These are phyloP conservation scores for Zelostemma sp. DNA, from an alignment of 1,140 invertebrate species.

Conservation along the genomic window DNA sequence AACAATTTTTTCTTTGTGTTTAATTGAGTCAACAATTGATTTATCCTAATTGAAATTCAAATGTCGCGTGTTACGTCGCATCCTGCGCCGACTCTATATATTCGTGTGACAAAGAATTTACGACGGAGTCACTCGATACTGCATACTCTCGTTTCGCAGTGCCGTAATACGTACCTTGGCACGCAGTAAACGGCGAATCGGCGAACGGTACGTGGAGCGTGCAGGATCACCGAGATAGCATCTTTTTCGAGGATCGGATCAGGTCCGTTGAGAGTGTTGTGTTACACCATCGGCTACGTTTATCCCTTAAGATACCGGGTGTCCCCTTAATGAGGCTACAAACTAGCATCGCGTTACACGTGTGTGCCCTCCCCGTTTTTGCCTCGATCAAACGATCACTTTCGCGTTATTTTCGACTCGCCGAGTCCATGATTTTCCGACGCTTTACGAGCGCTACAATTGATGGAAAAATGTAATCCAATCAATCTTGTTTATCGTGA, in stretches of 20 bases:
- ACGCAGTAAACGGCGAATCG: constrained; percentile 34
- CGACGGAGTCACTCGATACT: constrained; percentile 40
- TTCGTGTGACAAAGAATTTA: constrained; percentile 43
- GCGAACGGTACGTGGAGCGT: constrained; percentile 33
- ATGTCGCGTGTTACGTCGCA: background rate
- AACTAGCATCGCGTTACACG: constrained; percentile 60
- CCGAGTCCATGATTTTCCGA: too few relatives aligned
- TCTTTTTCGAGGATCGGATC: constrained; percentile 62
- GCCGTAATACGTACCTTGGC: constrained; percentile 26
- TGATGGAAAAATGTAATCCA: too few relatives aligned
- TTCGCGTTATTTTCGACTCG: background rate
- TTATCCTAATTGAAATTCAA: too few relatives aligned
- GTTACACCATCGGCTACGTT: constrained; percentile 62
- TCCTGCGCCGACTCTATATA: constrained; percentile 11
- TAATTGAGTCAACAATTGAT: too few relatives aligned
- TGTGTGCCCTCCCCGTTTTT: constrained; percentile 6
- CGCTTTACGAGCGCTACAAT: too few relatives aligned
- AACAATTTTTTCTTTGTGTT: too few relatives aligned
- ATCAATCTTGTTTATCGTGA: too few relatives aligned
- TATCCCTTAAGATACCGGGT: constrained; percentile 64
- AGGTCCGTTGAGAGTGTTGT: constrained; percentile 56
- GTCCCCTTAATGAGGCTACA: constrained; percentile 61
- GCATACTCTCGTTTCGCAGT: constrained; percentile 24
- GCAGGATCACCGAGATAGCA: constrained; percentile 56
- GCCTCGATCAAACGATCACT: background rate